Conservation (phyloP, 2,888 invertebrate genomes). For the Pollenia griseotomentosa region DNA sequence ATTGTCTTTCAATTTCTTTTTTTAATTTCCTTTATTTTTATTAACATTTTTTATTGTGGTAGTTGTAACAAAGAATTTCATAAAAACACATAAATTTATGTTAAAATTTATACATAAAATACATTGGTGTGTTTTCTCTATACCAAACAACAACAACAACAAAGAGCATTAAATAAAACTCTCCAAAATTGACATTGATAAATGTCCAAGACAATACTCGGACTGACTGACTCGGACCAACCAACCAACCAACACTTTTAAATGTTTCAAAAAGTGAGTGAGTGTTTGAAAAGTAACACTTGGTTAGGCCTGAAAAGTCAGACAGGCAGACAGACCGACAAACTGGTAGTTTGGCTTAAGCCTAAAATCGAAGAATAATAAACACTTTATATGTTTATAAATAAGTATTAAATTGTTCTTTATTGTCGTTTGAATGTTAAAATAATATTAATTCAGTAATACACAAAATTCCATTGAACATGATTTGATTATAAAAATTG, state of each 20-base stretch:
- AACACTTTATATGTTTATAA: constrained; percentile 40
- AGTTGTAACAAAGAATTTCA: constrained; percentile 12
- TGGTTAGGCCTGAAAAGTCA: not conserved
- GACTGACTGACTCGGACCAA: not conserved
- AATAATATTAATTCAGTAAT: constrained; percentile 24
- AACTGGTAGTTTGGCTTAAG: constrained; percentile 10
- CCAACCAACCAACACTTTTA: constrained; percentile 47
- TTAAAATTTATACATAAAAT: constrained; percentile 66
- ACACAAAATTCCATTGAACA: not conserved
- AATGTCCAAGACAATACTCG: constrained; percentile 45
- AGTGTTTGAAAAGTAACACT: constrained; percentile 66
- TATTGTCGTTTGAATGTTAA: constrained; percentile 38
- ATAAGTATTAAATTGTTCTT: constrained; percentile 36
- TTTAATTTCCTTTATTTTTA: constrained; percentile 40
- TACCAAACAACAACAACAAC: constrained; percentile 12
- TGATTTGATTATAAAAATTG: constrained; percentile 56
- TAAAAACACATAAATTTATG: constrained; percentile 66
- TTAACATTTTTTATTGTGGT: constrained; percentile 32
- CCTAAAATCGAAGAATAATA: constrained; percentile 2
- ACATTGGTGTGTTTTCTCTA: constrained; percentile 39
- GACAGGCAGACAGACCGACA: not conserved
- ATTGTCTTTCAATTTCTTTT: not conserved
- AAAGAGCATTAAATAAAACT: constrained; percentile 38
- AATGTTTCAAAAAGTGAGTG: constrained; percentile 5
- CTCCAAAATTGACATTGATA: constrained; percentile 65